Base-by-base conservation (phyloP, 2,888 invertebrate genomes). In the Drosophila falleni region DNA sequence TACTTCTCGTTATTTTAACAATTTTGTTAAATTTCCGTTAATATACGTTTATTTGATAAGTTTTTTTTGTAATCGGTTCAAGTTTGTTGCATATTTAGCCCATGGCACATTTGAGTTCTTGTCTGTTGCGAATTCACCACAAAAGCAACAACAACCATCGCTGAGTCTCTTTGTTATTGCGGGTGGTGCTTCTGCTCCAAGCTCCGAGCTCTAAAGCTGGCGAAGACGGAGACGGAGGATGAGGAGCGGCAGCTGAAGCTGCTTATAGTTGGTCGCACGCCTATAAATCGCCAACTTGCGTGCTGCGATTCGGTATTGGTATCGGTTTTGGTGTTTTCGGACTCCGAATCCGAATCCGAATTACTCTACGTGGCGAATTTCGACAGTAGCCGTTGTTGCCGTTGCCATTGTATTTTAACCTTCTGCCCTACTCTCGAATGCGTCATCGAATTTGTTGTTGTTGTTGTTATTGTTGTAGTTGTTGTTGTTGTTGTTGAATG, bases 341-440 rank as follows among this genome's bases (percentile, higher is more conserved):
- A 88, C 55, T 88, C 80, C 70, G 80, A 81, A 75, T 65, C 80
- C 70, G 80, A 81, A 75, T 65, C 77, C 65, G 80, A 76, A 74
- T 78, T 58, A 73, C 86, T 50, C 80, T 81, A 87, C 79, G 87
- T 83, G 88, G 82, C 88, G 88, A 87, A 79, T 87, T 85, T 78
- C 70, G 74, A 88, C 73, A 69, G 60, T 69, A 51, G 80, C 63
- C 60, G 71, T 47, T 46, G 31, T 31, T 71, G 59, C 53, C 56
- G 39, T 51, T 46, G 78, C 73, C 78, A 70, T 83, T 72, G 80
- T 83, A 84, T 78, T 84, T 84, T 88, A 90, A 89, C 90, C 88
- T 90, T 88, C 89, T 89, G 89, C 86, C 89, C 91, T 91, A 89
- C 89, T 90, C 86, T 89, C 68, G 85, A 83, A 90, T 91, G 91